phyloP scores from a whole-genome alignment of 2,113 vertebrate genomes.

The Ctenodactylus gundi region DNA sequence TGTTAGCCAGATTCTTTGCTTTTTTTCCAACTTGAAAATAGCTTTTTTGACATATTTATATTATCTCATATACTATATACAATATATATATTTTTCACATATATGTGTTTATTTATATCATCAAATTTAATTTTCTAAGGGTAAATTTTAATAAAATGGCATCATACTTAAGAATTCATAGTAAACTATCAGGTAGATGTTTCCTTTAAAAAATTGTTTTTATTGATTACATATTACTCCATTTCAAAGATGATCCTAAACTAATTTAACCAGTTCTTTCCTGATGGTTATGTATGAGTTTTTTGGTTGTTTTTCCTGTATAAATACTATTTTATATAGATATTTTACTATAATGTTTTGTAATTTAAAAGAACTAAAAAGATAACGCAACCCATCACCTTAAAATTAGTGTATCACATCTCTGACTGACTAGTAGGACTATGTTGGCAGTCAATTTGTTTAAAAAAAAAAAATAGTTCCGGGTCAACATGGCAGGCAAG shows the following conservation, averaged over 20 bases:
- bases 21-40: not conserved
- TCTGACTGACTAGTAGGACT: not conserved
- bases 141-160: conserved; percentile 35
- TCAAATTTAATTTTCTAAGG: conserved; percentile 44
- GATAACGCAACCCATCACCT: not conserved
- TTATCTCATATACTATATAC: not conserved
- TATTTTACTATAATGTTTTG: too few relatives aligned
- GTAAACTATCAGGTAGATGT: conserved; percentile 14
- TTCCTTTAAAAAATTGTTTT: not conserved
- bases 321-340: not conserved
- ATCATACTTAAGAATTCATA: not conserved
- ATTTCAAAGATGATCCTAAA: not conserved
- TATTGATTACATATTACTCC: not conserved
- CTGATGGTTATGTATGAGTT: not conserved
- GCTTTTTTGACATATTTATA: conserved; percentile 5
- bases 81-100: not conserved
- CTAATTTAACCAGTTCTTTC: conserved; percentile 12
- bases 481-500: too few relatives aligned
- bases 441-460: not conserved
- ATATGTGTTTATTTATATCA: not conserved
- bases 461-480: too few relatives aligned
- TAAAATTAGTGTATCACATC: not conserved
- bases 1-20: not conserved
- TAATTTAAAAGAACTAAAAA: too few relatives aligned
- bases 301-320: not conserved